Conservation (phyloP, 1,140 invertebrate genomes). For the Ladona fulva region DNA sequence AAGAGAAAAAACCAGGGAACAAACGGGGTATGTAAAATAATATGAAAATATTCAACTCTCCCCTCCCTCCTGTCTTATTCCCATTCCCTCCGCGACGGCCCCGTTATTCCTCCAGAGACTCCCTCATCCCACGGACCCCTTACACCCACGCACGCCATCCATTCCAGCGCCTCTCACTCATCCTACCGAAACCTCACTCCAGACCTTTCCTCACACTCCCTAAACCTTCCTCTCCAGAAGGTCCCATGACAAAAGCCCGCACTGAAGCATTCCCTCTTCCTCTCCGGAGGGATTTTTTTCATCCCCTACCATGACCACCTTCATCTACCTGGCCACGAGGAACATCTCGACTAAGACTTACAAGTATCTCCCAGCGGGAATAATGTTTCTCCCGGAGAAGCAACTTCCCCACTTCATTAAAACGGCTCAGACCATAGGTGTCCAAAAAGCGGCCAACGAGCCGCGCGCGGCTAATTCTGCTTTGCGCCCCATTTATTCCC, state of each 20-base stretch:
- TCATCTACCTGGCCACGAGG: too few relatives aligned
- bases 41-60: background rate
- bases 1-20: background rate
- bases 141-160: background rate
- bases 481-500: too few relatives aligned
- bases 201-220: background rate
- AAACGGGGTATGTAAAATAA: constrained; percentile 9
- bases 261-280: too few relatives aligned
- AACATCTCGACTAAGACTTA: too few relatives aligned
- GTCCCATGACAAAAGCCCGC: background rate
- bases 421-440: too few relatives aligned
- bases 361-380: too few relatives aligned
- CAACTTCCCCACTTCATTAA: too few relatives aligned
- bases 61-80: background rate
- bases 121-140: background rate
- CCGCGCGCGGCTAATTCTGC: too few relatives aligned
- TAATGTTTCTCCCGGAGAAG: too few relatives aligned
- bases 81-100: background rate
- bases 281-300: too few relatives aligned
- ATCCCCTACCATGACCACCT: too few relatives aligned
- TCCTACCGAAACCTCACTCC: background rate
- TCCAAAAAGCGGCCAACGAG: too few relatives aligned
- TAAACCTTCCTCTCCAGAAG: background rate
- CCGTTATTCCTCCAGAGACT: background rate
- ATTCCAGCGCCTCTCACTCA: background rate